Evolutionary conservation across 2,888 invertebrate species (phyloP).

Genomic region (Aphodius sticticus): DNA sequence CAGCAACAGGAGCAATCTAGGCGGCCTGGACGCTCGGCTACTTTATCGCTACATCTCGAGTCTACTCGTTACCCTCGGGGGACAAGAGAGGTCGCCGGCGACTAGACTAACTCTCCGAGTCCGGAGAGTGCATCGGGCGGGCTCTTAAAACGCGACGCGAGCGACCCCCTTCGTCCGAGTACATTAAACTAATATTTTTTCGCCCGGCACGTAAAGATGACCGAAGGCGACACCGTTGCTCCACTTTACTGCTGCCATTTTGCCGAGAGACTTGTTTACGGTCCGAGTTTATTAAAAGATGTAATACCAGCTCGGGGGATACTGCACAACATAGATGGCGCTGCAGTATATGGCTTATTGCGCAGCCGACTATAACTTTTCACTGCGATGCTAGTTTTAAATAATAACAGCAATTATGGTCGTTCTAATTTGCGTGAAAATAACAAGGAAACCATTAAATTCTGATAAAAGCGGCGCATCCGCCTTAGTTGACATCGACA

Average conservation of each 20-base stretch:
- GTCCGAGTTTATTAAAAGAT: background rate
- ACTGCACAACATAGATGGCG: background rate
- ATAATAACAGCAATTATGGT: too few relatives aligned
- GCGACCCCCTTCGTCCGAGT: background rate
- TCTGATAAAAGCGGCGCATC: too few relatives aligned
- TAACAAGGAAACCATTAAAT: too few relatives aligned
- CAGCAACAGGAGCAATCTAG: slow-evolving; percentile 11
- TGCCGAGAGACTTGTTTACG: background rate
- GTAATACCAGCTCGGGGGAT: background rate
- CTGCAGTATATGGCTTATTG: background rate
- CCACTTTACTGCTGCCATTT: slow-evolving; percentile 4
- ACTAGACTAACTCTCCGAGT: background rate
- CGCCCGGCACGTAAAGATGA: slow-evolving; percentile 4
- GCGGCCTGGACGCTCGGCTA: background rate
- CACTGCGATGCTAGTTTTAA: too few relatives aligned
- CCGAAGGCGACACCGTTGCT: background rate
- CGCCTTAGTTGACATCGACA: too few relatives aligned
- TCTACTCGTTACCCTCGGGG: background rate
- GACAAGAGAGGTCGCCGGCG: background rate
- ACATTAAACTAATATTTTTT: slow-evolving; percentile 4
- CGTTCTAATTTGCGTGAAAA: too few relatives aligned
- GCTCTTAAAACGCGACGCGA: background rate
- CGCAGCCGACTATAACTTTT: too few relatives aligned
- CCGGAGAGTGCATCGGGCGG: background rate
- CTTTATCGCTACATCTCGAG: slow-evolving; percentile 4